Evolutionary conservation across 1,140 invertebrate species (phyloP).

Genomic region (Eufriesea mexicana): DNA sequence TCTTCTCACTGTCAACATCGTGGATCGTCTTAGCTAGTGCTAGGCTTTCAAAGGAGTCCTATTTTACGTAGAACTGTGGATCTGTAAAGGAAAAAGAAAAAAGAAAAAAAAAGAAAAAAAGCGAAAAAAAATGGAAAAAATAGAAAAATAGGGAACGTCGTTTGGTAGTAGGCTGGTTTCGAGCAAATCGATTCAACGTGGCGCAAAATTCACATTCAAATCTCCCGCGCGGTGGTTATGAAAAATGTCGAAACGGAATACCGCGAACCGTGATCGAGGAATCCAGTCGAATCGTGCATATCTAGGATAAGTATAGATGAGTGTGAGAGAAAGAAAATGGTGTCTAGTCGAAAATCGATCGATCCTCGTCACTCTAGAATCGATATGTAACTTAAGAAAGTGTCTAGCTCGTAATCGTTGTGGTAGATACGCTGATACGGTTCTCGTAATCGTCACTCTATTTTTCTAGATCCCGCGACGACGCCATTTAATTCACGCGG

Average conservation of each 20-base stretch:
- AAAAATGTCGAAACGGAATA: background rate
- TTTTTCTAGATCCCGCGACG: constrained; percentile 48
- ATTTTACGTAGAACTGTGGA: constrained; percentile 27
- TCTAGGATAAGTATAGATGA: background rate
- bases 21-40: constrained; percentile 4
- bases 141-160: background rate
- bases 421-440: constrained; percentile 14
- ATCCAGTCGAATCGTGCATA: constrained; percentile 16
- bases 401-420: constrained; percentile 43
- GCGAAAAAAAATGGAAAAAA: background rate
- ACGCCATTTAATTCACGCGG: background rate
- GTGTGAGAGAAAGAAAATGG: too few species aligned
- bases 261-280: background rate
- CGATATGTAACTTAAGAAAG: constrained; percentile 43
- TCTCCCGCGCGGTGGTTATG: background rate
- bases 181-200: background rate
- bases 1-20: background rate
- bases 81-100: background rate
- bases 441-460: constrained; percentile 34
- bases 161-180: background rate
- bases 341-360: constrained; percentile 6
- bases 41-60: constrained; percentile 21
- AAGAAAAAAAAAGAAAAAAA: background rate
- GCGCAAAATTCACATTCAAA: background rate
- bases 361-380: constrained; percentile 8